Evolutionary conservation across 2,113 vertebrate species (phyloP), one percentile per base, ranked within the genome.

Genomic region (Grus americana): DNA sequence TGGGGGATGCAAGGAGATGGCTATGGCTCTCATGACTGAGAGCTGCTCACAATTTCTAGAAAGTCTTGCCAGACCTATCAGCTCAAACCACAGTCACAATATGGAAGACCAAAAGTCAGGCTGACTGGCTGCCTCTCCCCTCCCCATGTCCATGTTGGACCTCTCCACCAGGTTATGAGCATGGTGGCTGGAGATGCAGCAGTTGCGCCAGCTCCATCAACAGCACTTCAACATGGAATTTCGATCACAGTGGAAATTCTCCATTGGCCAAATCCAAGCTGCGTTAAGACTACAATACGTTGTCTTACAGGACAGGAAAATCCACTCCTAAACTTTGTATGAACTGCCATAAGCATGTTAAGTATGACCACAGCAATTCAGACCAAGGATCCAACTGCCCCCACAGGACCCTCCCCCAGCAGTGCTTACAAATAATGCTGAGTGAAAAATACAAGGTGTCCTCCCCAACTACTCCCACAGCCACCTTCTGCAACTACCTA

Each of bases 1-100:
- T 0, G 0, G 12, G 5, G 6, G 9, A 50, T 0, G 1, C 10
- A 57, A 34, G 32, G 20, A 55, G 23, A 38, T 57, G 15, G 47
- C 34, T 66, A 27, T 4, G 1, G 67, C 24, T 47, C 13, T 26
- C 23, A 15, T 6, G 4, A 62, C 55, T 32, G 34, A 84, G 9
- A 85, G 52, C 5, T 2, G 5, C 32, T 42, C n/a, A 32, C 5
- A 27, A 3, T 8, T 67, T 42, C 11, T 50, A 27, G 34, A 59
- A 78, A 63, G 59, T 30, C 46, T 78, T 84, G 46, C 27, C 26
- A 68, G 27, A 49, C 24, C 49, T 30, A 82, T 5, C 27, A 71
- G 44, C 11, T 71, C 32, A 47, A 84, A 71, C 5, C 6, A 23
- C 29, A 67, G 6, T 5, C n/a, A 67, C 29, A 47, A 15, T 2